Conservation (phyloP, 2,797 vertebrate genomes). For the Cheirogaleus major region DNA sequence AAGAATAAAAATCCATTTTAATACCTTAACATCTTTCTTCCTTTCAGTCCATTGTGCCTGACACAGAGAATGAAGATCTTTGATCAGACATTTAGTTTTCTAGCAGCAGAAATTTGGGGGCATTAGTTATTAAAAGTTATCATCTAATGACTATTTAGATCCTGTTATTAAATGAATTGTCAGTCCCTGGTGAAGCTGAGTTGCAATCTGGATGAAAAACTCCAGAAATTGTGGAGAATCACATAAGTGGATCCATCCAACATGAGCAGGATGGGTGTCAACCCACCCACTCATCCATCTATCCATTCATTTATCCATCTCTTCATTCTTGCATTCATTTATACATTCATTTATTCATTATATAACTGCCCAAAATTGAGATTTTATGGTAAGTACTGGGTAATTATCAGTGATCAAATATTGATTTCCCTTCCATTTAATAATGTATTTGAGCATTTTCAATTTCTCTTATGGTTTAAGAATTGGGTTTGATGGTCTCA, state of each 20-base stretch:
- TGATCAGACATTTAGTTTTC: background rate
- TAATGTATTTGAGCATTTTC: background rate
- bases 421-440: background rate
- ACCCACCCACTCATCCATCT: rapidly evolving
- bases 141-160: background rate
- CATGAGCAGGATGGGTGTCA: background rate
- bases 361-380: background rate
- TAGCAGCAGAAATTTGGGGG: background rate
- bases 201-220: background rate
- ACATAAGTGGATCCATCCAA: background rate
- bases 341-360: background rate
- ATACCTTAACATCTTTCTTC: background rate
- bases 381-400: background rate
- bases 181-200: background rate
- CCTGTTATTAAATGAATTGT: background rate
- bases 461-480: background rate
- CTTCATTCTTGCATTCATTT: background rate
- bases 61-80: background rate
- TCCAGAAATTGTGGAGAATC: background rate
- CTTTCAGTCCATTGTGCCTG: background rate
- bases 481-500: background rate
- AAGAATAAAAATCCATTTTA: background rate
- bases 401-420: background rate
- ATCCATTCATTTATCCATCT: no score
- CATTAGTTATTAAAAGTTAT: background rate